Base-by-base conservation (phyloP, 2,888 invertebrate genomes). In the Habroteleia sp. region DNA sequence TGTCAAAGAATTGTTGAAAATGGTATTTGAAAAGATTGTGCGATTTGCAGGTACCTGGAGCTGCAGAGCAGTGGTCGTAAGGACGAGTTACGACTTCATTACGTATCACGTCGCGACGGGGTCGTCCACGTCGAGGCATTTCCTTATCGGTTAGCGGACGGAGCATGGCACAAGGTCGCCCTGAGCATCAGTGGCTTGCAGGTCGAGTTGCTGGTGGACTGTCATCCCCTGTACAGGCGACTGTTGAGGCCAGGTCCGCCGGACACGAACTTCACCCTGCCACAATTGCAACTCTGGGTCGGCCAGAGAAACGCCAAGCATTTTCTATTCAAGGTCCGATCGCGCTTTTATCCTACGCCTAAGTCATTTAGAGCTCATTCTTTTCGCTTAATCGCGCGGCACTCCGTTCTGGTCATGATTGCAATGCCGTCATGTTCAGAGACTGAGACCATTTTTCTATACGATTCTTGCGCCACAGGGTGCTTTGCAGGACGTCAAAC, bases 61-160 rank as follows among this genome's bases (percentile, higher is more conserved):
- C 91, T 97, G 90, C 96, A 96, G 91, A 96, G 96, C 87, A 95
- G 95, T 90, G 96, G 96, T 80, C 92, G 95, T 78, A 93, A 94
- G 85, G 94, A 96, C 89, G 96, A 96, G 90, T 93, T 96, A 86
- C 93, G 96, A 81, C 91, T 96, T 87, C 95, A 95, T 90, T 96
- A 95, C 89, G 93, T 93, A 88, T 92, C 93, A 82, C 91, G 91
- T 79, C 92, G 92, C 78, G 91, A 91, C 85, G 91, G 91, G 65
- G 89, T 89, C 81, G 91, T 93, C 82, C 93, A 93, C 87, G 93
- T 94, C 83, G 96, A 96, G 91, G 93, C 94, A 87, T 96, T 97
- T 91, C 95, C 94, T 82, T 95, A 94, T 90, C 93, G 94, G 84
- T 91, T 97, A 88, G 96, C 95, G 80, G 96, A 96, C 90, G 94